Percentiles rank a stretch among this genome's conserved stretches.
phyloP scores from a whole-genome alignment of 2,888 invertebrate species.

The Petrolisthes manimaculis region DNA sequence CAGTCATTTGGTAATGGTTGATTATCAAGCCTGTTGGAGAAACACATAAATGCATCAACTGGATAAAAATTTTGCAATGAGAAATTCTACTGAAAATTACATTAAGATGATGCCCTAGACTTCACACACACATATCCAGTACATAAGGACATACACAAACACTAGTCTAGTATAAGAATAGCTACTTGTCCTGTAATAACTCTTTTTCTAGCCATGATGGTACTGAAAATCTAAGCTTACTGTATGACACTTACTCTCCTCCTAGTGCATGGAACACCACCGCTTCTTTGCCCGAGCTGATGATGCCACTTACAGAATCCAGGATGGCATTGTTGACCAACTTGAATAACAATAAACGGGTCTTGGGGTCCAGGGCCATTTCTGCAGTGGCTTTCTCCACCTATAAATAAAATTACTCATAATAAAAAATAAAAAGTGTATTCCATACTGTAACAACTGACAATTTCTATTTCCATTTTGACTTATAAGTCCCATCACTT shows the following conservation, averaged over 20 bases:
- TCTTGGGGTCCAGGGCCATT: constrained; percentile 74
- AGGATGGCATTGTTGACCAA: constrained; percentile 74
- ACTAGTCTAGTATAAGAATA: neutral
- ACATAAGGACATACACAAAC: neutral
- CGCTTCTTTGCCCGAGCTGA: constrained; percentile 76
- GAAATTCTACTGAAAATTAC: neutral
- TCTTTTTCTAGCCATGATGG: neutral
- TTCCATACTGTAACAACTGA: neutral
- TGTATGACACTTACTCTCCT: constrained; percentile 69
- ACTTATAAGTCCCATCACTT: neutral
- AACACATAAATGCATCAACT: neutral
- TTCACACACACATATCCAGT: neutral
- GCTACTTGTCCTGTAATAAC: neutral
- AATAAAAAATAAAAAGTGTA: neutral
- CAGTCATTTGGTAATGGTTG: constrained; percentile 70
- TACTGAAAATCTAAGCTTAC: neutral
- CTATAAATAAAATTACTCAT: constrained; percentile 69
- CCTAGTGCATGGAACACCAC: constrained; percentile 74
- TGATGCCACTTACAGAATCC: constrained; percentile 73
- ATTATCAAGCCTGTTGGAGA: constrained; percentile 43
- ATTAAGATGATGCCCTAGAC: neutral
- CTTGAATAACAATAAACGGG: constrained; percentile 74
- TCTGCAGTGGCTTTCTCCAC: constrained; percentile 73
- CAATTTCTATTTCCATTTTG: neutral
- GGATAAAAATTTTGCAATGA: neutral